Conservation (phyloP, 2,113 vertebrate genomes). For the Lanius ludovicianus region DNA sequence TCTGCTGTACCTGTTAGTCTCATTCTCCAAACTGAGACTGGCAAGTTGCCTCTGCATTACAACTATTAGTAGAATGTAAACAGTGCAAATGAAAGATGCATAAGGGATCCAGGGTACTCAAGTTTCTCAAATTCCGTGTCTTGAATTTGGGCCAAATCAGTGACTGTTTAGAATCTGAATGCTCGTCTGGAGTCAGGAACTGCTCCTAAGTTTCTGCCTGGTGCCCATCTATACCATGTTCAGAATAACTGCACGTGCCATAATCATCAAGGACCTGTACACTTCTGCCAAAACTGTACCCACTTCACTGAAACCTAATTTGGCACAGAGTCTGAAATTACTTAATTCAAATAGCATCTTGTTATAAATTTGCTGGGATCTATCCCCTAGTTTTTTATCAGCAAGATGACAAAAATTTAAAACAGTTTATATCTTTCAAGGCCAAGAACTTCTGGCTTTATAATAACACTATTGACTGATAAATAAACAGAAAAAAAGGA, state of each 20-base stretch:
- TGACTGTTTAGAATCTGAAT: not conserved
- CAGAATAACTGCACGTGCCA: not conserved
- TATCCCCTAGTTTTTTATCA: not conserved
- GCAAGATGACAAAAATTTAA: not conserved
- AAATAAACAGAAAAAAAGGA: constrained; percentile 1
- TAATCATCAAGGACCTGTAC: not conserved
- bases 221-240: not conserved
- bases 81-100: not conserved
- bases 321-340: not conserved
- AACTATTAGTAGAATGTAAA: not conserved
- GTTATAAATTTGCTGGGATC: not conserved
- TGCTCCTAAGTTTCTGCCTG: not conserved
- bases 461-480: not conserved
- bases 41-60: not conserved
- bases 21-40: not conserved
- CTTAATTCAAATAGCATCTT: not conserved
- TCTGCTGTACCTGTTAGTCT: not conserved
- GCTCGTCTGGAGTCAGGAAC: not conserved
- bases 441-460: not conserved
- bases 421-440: not conserved
- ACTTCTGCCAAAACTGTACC: not conserved
- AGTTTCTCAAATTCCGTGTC: not conserved
- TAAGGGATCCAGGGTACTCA: not conserved
- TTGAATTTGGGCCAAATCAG: not conserved
- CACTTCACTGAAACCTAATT: not conserved